Conservation (phyloP, 2,888 invertebrate species). For the Pandemis corylana region DNA sequence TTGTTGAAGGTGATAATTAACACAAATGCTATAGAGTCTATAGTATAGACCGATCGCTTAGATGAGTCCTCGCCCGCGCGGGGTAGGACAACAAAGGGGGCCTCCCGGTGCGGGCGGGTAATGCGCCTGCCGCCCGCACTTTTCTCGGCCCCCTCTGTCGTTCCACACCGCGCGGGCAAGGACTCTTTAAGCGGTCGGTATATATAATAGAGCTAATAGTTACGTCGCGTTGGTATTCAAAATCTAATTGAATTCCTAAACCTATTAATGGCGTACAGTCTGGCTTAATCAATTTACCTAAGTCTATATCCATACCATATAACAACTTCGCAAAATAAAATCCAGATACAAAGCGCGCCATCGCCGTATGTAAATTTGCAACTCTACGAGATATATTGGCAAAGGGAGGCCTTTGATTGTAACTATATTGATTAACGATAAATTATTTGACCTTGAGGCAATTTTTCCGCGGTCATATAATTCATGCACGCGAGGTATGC, state of each 20-base stretch:
- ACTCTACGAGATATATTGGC: slow-evolving; percentile 47
- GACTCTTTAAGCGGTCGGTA: too few relatives aligned
- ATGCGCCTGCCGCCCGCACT: too few relatives aligned
- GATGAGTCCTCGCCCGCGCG: too few relatives aligned
- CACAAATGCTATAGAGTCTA: background rate
- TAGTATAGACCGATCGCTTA: too few relatives aligned
- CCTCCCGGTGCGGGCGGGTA: too few relatives aligned
- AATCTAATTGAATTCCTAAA: background rate
- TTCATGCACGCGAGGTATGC: slow-evolving; percentile 21
- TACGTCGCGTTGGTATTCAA: background rate
- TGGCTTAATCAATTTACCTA: too few relatives aligned
- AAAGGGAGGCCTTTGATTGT: slow-evolving; percentile 45
- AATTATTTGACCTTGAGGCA: slow-evolving; percentile 45
- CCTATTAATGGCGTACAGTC: background rate
- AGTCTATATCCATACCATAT: background rate
- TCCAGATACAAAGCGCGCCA: slow-evolving; percentile 55
- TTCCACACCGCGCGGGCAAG: too few relatives aligned
- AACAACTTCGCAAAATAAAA: slow-evolving; percentile 45
- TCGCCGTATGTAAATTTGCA: slow-evolving; percentile 64
- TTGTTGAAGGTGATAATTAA: background rate
- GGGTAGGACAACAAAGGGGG: too few relatives aligned
- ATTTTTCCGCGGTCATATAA: slow-evolving; percentile 19
- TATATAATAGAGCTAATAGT: background rate
- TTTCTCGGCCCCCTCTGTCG: too few relatives aligned
- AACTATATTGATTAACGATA: slow-evolving; percentile 50